Evolutionary conservation across 2,888 invertebrate species (phyloP), one percentile per base, ranked within the genome.

Genomic region (Drosophila seclusa): DNA sequence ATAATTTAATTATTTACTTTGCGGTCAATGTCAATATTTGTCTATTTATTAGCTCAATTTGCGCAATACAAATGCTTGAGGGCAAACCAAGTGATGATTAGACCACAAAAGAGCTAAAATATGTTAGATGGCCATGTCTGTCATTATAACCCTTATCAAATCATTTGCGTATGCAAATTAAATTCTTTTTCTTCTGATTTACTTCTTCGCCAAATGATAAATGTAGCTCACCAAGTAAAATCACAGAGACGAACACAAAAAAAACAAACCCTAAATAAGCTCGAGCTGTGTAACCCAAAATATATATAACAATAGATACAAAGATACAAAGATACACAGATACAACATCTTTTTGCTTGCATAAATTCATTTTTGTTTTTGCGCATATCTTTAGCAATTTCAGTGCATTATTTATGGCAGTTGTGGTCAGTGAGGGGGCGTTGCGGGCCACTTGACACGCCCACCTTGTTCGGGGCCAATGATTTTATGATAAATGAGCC

Each of bases 401-500:
- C 59, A 66, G 57, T 74, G 68, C 68, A 80, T 87, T 87, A 82
- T 87, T 87, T 80, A 85, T 84, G 62, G 73, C 62, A 53, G 36
- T 65, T 65, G 67, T 48, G 79, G 87, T 83, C 78, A 70, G 64
- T 42, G 10, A 45, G 60, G 18, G 50, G 72, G 59, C 42, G 42
- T 54, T 42, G 53, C 38, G 18, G 13, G 57, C 31, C 62, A 52
- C 42, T 27, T 27, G 31, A 29, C 63, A 38, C 38, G 36, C 55
- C 55, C 55, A n/a, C 3, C 29, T 13, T 24, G 67, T 69, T 73
- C 52, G 57, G 60, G 59, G 55, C 64, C 76, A 85, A 78, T 70
- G 80, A 85, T 80, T 80, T 77, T 86, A 78, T 84, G 88, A 84
- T 86, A 84, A 84, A 84, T 80, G 88, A 71, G 53, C 60, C n/a